Evolutionary conservation across 2,797 vertebrate species (phyloP).

Genomic region (Anomalospiza imberbis): DNA sequence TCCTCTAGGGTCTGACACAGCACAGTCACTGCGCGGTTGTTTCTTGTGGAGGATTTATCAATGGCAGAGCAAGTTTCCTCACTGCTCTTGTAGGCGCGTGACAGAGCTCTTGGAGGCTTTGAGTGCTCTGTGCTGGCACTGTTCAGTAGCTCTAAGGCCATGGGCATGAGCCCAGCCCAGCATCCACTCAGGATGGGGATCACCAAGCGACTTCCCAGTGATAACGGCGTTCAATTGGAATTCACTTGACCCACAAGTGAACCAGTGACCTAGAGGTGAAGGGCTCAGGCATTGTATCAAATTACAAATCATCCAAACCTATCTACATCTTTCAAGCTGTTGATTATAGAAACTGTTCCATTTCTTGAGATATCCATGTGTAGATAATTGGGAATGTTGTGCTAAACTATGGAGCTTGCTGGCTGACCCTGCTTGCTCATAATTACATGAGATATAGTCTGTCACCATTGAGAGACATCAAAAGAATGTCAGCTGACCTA

Average conservation of each 20-base stretch:
- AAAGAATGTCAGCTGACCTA: neutral
- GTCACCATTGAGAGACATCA: neutral
- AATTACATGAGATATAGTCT: neutral
- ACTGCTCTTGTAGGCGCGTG: neutral
- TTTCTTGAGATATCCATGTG: slow-evolving; percentile 15
- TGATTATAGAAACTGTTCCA: slow-evolving; percentile 4
- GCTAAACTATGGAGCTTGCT: neutral
- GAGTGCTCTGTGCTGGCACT: neutral
- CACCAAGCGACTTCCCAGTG: neutral
- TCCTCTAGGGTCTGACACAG: neutral
- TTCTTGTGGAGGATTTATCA: neutral
- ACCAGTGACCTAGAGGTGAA: slow-evolving; percentile 36
- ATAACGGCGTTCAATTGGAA: neutral
- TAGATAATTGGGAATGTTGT: slow-evolving; percentile 23
- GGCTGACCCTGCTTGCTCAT: neutral
- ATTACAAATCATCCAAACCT: slow-evolving; percentile 5
- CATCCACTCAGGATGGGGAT: neutral
- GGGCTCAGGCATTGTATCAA: neutral
- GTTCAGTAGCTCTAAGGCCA: neutral
- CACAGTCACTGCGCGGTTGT: rapidly evolving
- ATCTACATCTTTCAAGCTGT: slow-evolving; percentile 19
- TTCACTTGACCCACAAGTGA: slow-evolving; percentile 36
- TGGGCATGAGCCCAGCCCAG: neutral
- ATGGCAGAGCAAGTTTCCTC: neutral
- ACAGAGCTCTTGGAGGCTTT: neutral